Evolutionary conservation across 1,140 invertebrate species (phyloP).

Genomic region (Drosophila pseudoananassae): DNA sequence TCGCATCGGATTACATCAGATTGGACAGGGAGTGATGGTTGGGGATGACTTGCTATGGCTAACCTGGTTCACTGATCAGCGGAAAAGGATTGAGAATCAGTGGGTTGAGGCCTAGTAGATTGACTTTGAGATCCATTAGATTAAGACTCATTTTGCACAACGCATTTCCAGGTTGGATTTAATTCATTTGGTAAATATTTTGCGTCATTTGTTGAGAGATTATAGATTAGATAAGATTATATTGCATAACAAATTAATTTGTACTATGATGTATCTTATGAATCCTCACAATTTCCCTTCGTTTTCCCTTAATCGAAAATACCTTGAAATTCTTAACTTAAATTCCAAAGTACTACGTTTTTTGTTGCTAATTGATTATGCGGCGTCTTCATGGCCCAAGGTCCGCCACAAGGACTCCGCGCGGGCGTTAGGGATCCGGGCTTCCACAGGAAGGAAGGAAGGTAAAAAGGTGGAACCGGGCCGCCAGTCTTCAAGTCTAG

Average conservation of each 20-base stretch:
- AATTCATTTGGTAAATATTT: not conserved
- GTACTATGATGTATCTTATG: not conserved
- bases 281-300: not conserved
- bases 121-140: slow-evolving; percentile 21
- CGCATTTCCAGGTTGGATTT: slow-evolving; percentile 8
- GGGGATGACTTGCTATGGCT: too few species aligned
- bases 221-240: not conserved
- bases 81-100: not conserved
- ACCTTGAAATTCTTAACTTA: too few species aligned
- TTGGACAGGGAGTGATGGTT: not conserved
- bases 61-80: not conserved
- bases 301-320: too few species aligned
- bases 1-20: not conserved
- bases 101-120: slow-evolving; percentile 10
- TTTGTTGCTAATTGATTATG: slow-evolving; percentile 46
- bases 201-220: slow-evolving; percentile 34
- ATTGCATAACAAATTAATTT: not conserved
- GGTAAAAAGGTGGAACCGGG: not conserved
- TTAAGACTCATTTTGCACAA: slow-evolving; percentile 32
- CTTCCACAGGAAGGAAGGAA: not conserved
- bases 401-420: slow-evolving; percentile 34
- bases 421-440: not conserved
- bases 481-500: slow-evolving; percentile 45
- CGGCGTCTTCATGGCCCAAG: slow-evolving; percentile 43
- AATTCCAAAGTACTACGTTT: not conserved